These are phyloP conservation scores for Ylistrum balloti DNA, from an alignment of 1,140 invertebrate genomes.

Conservation along the genomic window DNA sequence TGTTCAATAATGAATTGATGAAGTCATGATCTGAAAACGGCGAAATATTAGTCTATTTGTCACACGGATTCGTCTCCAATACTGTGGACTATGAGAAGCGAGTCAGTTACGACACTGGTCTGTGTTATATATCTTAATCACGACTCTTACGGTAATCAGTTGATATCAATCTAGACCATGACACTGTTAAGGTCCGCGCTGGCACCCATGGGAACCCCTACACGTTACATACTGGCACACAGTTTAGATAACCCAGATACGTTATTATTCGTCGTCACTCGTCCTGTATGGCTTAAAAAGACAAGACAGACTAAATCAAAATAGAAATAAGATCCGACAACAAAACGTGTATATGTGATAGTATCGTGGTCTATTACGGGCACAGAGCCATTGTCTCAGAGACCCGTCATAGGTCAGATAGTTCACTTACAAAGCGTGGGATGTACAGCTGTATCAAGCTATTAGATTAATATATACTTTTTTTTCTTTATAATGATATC, in stretches of 20 bases:
- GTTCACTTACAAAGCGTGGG: too few species aligned
- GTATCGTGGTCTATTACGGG: not conserved
- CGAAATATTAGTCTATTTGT: too few species aligned
- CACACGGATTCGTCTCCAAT: too few species aligned
- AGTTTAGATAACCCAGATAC: not conserved
- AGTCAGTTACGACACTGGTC: too few species aligned
- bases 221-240: not conserved
- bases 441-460: not conserved
- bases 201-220: not conserved
- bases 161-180: conserved; percentile 6
- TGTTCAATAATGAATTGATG: too few species aligned
- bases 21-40: too few species aligned
- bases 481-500: too few species aligned
- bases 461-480: not conserved
- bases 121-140: too few species aligned
- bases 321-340: not conserved
- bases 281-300: not conserved
- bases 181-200: not conserved
- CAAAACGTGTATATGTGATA: not conserved
- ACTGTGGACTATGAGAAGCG: too few species aligned
- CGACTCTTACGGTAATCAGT: too few species aligned
- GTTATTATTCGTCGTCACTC: not conserved
- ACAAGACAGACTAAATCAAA: not conserved
- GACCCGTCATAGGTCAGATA: not conserved
- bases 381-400: not conserved